Percentiles rank a stretch among this genome's conserved stretches.
Conservation (phyloP, 2,888 invertebrate genomes). For the Acleris sparsana region DNA sequence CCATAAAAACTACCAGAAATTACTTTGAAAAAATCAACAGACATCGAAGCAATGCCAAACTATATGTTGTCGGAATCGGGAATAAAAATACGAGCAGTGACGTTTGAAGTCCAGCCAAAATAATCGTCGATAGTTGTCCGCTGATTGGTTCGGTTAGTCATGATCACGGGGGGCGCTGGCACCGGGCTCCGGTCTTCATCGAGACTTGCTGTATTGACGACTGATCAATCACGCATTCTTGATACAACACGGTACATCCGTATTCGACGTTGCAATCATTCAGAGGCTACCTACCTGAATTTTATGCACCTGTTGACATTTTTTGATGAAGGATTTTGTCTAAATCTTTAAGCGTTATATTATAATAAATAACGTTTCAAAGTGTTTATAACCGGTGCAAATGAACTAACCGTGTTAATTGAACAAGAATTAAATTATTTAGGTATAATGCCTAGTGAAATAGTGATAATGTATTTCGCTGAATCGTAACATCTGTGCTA, state of each 20-base stretch:
- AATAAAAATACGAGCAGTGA: constrained; percentile 64
- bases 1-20: constrained; percentile 41
- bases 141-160: constrained; percentile 48
- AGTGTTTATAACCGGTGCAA: background rate
- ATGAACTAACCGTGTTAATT: too few relatives aligned
- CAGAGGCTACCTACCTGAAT: constrained; percentile 5
- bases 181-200: constrained; percentile 41
- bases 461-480: too few relatives aligned
- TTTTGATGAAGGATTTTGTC: background rate
- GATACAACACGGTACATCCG: constrained; percentile 16
- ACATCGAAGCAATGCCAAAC: constrained; percentile 47
- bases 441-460: too few relatives aligned
- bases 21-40: constrained; percentile 43
- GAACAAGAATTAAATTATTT: too few relatives aligned
- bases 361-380: too few relatives aligned
- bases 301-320: background rate
- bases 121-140: constrained; percentile 47
- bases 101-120: constrained; percentile 73
- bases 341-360: background rate
- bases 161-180: constrained; percentile 48
- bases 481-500: too few relatives aligned
- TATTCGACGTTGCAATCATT: constrained; percentile 3
- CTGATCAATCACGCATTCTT: constrained; percentile 42
- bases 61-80: constrained; percentile 45
- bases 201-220: constrained; percentile 42